Evolutionary conservation across 2,888 invertebrate genomes (phyloP).

Genomic region (Thereva unica): DNA sequence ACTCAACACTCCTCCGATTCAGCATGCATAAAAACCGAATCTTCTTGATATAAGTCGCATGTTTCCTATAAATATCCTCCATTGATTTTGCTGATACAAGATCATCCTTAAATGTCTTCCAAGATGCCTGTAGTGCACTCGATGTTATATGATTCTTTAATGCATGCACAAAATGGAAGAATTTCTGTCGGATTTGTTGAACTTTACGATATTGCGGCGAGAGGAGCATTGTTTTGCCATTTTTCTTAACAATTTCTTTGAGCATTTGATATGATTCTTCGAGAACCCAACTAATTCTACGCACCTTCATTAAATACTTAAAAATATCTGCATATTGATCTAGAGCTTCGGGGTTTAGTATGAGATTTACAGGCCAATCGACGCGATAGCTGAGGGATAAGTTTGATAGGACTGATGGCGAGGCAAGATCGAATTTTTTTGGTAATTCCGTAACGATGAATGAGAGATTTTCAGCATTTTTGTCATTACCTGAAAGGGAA

Average conservation of each 20-base stretch:
- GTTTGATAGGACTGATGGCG: slow-evolving; percentile 70
- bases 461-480: slow-evolving; percentile 66
- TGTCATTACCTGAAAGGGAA: slow-evolving; percentile 65
- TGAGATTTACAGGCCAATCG: slow-evolving; percentile 77
- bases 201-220: slow-evolving; percentile 73
- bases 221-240: slow-evolving; percentile 60
- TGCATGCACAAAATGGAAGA: slow-evolving; percentile 76
- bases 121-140: slow-evolving; percentile 74
- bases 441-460: slow-evolving; percentile 67
- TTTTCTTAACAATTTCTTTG: slow-evolving; percentile 64
- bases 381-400: slow-evolving; percentile 72
- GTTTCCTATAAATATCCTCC: slow-evolving; percentile 73
- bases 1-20: slow-evolving; percentile 69
- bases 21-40: slow-evolving; percentile 75
- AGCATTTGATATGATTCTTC: slow-evolving; percentile 71
- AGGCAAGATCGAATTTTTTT: slow-evolving; percentile 65
- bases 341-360: slow-evolving; percentile 72
- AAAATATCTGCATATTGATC: slow-evolving; percentile 75
- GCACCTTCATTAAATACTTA: slow-evolving; percentile 74
- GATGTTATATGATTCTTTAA: slow-evolving; percentile 78
- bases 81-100: slow-evolving; percentile 67
- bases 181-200: slow-evolving; percentile 73
- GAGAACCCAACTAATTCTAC: slow-evolving; percentile 75
- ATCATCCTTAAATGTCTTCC: slow-evolving; percentile 74
- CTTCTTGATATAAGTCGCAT: slow-evolving; percentile 75